A percentile compares a stretch with the other conserved stretches of the same genome.
These are phyloP conservation scores for Siniperca undulata DNA, from an alignment of 2,797 vertebrate genomes.

Conservation along the genomic window DNA sequence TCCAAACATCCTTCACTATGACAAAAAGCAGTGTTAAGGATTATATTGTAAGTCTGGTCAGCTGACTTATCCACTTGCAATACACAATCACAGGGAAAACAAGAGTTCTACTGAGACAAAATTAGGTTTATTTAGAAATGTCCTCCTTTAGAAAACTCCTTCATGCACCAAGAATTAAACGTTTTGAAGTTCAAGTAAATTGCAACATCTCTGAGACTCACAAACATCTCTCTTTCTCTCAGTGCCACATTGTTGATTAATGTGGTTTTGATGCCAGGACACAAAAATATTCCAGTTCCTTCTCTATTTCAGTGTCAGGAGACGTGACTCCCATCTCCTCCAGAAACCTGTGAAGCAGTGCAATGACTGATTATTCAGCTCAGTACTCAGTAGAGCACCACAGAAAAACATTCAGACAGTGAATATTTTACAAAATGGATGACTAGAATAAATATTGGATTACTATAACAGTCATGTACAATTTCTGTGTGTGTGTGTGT, in stretches of 20 bases:
- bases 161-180: neutral
- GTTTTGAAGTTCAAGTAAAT: neutral
- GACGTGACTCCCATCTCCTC: constrained; percentile 79
- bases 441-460: neutral
- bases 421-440: neutral
- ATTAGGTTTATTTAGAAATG: neutral
- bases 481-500: no score
- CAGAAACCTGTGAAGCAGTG: constrained; percentile 73
- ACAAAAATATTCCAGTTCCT: constrained; percentile 73
- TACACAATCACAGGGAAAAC: neutral
- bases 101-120: neutral
- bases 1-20: neutral
- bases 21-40: neutral
- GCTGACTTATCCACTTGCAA: neutral
- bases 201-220: neutral
- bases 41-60: neutral
- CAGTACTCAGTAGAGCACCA: neutral
- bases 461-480: neutral
- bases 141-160: neutral
- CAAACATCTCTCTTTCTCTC: neutral
- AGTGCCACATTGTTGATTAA: constrained; percentile 25
- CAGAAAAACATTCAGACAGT: neutral
- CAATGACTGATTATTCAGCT: neutral
- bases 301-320: constrained; percentile 72
- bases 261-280: constrained; percentile 80